phyloP scores from a whole-genome alignment of 2,797 vertebrate genomes.

The Acanthis flammea region DNA sequence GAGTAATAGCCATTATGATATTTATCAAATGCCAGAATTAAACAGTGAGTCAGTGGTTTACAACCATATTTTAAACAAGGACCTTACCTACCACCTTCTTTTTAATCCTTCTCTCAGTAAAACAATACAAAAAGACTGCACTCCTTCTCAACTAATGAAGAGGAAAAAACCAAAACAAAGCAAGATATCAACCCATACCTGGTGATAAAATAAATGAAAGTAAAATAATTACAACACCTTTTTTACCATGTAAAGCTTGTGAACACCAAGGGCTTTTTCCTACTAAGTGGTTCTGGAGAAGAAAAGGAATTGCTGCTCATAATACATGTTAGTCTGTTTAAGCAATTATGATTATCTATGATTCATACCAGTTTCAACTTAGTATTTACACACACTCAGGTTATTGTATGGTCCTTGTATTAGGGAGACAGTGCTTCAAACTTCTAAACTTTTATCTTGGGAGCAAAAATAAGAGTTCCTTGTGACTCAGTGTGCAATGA shows the following conservation, averaged over 20 bases:
- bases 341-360: background rate
- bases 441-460: background rate
- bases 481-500: background rate
- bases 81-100: background rate
- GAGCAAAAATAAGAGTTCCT: background rate
- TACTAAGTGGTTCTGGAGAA: background rate
- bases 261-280: background rate
- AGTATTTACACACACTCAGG: background rate
- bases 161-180: background rate
- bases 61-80: background rate
- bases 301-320: background rate
- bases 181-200: background rate
- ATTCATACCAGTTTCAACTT: background rate
- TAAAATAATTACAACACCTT: background rate
- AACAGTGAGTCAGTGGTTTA: background rate
- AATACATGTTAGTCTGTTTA: background rate
- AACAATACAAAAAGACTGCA: background rate
- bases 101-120: background rate
- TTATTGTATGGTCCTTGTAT: background rate
- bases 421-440: background rate
- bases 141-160: background rate
- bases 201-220: background rate
- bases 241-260: background rate
- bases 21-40: background rate
- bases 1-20: background rate